A percentile compares a stretch with the other conserved stretches of the same genome.
phyloP scores from a whole-genome alignment of 2,888 invertebrate species.

The Homarus gammarus region DNA sequence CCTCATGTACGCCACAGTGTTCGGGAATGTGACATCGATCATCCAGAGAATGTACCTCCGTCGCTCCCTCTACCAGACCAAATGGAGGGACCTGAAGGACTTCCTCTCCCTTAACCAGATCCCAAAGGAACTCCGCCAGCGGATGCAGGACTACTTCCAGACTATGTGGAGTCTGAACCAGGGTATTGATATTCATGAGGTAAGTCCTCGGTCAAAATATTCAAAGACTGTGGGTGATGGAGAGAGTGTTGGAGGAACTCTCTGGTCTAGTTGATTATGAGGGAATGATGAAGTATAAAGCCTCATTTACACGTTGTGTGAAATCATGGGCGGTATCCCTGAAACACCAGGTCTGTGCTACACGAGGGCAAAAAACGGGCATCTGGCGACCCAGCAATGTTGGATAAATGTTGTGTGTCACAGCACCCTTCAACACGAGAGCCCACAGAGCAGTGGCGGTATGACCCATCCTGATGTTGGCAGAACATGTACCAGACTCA shows the following conservation, averaged over 20 bases:
- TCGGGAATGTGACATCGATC: slow-evolving; percentile 98
- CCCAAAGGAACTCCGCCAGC: slow-evolving; percentile 94
- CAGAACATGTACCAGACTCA: too few species aligned
- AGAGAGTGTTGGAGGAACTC: neutral
- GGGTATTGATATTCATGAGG: slow-evolving; percentile 97
- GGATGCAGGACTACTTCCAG: slow-evolving; percentile 98
- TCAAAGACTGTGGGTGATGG: neutral
- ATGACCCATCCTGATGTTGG: too few species aligned
- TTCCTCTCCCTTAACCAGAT: slow-evolving; percentile 96
- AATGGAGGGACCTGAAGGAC: slow-evolving; percentile 96
- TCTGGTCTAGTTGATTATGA: too few species aligned
- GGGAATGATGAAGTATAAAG: too few species aligned
- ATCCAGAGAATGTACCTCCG: slow-evolving; percentile 98
- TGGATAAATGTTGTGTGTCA: too few species aligned
- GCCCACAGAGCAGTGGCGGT: too few species aligned
- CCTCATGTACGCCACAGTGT: slow-evolving; percentile 98
- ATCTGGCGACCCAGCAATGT: too few species aligned
- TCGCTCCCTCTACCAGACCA: slow-evolving; percentile 94
- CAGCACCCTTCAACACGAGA: too few species aligned
- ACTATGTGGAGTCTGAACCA: slow-evolving; percentile 99
- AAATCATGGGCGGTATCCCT: too few species aligned
- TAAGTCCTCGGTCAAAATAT: slow-evolving; percentile 80
- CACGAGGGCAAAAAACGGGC: too few species aligned
- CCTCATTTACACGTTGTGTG: too few species aligned
- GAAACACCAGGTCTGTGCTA: too few species aligned